phyloP scores from a whole-genome alignment of 2,888 invertebrate species.

The Pterostichus niger region DNA sequence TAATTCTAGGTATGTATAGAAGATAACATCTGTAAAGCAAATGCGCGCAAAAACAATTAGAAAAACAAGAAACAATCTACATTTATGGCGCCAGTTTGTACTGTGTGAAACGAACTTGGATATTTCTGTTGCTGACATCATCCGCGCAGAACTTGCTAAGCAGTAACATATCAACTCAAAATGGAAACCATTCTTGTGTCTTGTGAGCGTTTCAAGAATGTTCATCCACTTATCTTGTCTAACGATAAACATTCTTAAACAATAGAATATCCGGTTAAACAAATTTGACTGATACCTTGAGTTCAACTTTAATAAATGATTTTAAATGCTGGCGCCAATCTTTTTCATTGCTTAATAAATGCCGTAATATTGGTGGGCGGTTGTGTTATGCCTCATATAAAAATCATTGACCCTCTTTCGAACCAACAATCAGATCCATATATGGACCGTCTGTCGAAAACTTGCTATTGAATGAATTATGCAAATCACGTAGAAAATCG shows the following conservation, averaged over 20 bases:
- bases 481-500: constrained; percentile 19
- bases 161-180: constrained; percentile 76
- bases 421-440: constrained; percentile 53
- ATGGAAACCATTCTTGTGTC: constrained; percentile 41
- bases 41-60: background rate
- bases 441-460: constrained; percentile 58
- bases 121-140: constrained; percentile 83
- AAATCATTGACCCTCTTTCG: constrained; percentile 64
- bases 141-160: constrained; percentile 72
- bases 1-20: background rate
- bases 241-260: background rate
- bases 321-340: constrained; percentile 17
- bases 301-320: background rate
- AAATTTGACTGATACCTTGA: constrained; percentile 4
- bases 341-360: constrained; percentile 46
- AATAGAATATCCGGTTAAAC: constrained; percentile 13
- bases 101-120: constrained; percentile 75
- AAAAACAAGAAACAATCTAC: constrained; percentile 33
- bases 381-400: constrained; percentile 24
- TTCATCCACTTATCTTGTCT: constrained; percentile 33
- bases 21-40: background rate
- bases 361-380: constrained; percentile 33
- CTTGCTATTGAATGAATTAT: constrained; percentile 41
- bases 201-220: constrained; percentile 28
- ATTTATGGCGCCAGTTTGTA: constrained; percentile 45